A percentile compares a stretch with the other conserved stretches of the same genome.
These are phyloP conservation scores for Boulengeromyrus knoepffleri DNA, from an alignment of 2,113 vertebrate genomes.

Conservation along the genomic window DNA sequence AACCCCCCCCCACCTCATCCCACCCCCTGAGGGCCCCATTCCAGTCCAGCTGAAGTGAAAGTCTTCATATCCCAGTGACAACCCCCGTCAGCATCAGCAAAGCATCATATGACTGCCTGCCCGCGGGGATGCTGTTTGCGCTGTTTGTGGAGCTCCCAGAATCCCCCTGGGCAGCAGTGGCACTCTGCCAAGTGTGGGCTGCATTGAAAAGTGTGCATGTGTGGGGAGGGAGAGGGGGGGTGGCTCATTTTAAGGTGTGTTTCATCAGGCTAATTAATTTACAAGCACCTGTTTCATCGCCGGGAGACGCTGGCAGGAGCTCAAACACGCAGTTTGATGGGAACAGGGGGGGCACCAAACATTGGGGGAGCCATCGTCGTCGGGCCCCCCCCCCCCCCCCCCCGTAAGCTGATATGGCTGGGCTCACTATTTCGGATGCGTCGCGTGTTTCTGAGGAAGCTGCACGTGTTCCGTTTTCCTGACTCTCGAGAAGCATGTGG, in stretches of 20 bases:
- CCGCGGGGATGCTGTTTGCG: constrained; percentile 72
- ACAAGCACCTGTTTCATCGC: constrained; percentile 82
- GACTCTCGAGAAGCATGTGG: neutral
- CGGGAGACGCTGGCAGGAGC: constrained; percentile 58
- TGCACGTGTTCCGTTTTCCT: neutral
- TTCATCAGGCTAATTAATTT: constrained; percentile 86
- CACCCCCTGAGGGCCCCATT: constrained; percentile 65
- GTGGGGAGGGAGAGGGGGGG: constrained; percentile 54
- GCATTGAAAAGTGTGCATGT: constrained; percentile 27
- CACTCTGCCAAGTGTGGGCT: constrained; percentile 66
- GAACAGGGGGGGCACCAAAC: constrained; percentile 38
- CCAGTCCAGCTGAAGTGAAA: constrained; percentile 47
- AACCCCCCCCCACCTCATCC: constrained; percentile 43
- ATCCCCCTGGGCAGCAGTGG: constrained; percentile 73
- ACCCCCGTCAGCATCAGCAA: constrained; percentile 67
- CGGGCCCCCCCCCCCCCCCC: neutral
- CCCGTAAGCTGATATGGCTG: neutral
- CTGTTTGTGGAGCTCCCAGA: constrained; percentile 89
- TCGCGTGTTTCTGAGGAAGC: neutral
- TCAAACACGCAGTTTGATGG: constrained; percentile 54
- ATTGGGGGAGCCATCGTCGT: neutral
- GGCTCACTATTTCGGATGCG: neutral
- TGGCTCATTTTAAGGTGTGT: constrained; percentile 75
- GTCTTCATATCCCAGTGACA: constrained; percentile 69
- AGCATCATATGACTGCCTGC: constrained; percentile 80